Conservation (phyloP, 2,888 invertebrate species). For the Catocala fraxini region DNA sequence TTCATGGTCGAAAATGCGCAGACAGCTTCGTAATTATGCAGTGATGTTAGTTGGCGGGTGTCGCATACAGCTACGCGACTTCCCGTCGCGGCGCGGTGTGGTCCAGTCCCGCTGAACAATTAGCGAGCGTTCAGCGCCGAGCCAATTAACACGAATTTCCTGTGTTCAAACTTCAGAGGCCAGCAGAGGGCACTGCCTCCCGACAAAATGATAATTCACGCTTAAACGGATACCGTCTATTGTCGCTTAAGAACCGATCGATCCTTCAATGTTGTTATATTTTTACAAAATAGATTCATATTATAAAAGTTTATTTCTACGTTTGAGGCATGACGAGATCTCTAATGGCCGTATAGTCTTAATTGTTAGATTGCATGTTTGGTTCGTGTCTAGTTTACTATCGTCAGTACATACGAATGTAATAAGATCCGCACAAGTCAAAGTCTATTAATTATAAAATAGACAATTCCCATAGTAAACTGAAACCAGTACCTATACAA, state of each 20-base stretch:
- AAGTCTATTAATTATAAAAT: conserved; percentile 10
- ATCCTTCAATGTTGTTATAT: conserved; percentile 2
- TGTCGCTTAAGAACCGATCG: conserved; percentile 39
- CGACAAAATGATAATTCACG: conserved; percentile 56
- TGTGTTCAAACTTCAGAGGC: conserved; percentile 72
- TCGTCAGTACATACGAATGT: conserved; percentile 1
- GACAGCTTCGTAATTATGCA: conserved; percentile 3
- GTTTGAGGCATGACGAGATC: not conserved
- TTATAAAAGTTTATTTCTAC: not conserved
- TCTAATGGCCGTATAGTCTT: not conserved
- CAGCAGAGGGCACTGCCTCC: conserved; percentile 70
- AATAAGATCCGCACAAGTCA: conserved; percentile 13
- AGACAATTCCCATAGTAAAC: conserved; percentile 19
- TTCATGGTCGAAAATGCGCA: not conserved
- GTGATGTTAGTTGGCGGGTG: conserved; percentile 56
- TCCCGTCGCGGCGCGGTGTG: conserved; percentile 67
- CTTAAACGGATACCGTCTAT: conserved; percentile 49
- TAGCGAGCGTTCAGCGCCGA: conserved; percentile 68
- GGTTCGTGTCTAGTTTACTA: conserved; percentile 9
- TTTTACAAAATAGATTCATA: not conserved
- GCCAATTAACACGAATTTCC: conserved; percentile 86
- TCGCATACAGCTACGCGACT: conserved; percentile 65
- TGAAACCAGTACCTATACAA: conserved; percentile 7
- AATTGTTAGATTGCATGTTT: conserved; percentile 14
- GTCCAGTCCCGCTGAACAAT: conserved; percentile 78